A percentile compares a stretch with the other conserved stretches of the same genome.
Conservation (phyloP, 1,140 invertebrate species). For the Thaumatotibia leucotreta region DNA sequence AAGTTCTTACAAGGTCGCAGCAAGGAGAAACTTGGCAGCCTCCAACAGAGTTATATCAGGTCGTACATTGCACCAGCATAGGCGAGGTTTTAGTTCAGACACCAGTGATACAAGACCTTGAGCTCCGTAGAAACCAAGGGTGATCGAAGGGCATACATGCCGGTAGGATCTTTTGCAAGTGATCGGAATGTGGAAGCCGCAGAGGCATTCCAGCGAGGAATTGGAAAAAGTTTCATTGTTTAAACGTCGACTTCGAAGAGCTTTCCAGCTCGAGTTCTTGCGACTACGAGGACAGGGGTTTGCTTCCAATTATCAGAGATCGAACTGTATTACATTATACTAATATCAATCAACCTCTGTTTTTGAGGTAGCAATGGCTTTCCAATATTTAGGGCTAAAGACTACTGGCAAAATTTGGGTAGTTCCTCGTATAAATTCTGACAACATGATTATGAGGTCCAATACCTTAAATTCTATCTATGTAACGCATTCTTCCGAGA, state of each 20-base stretch:
- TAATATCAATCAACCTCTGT: too few species aligned
- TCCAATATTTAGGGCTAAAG: too few species aligned
- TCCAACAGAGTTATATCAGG: background rate
- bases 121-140: background rate
- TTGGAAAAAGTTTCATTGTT: constrained; percentile 8
- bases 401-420: too few species aligned
- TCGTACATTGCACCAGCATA: background rate
- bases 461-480: too few species aligned
- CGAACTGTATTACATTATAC: too few species aligned
- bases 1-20: background rate
- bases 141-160: background rate
- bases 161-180: background rate
- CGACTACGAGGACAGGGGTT: background rate
- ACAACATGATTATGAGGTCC: too few species aligned
- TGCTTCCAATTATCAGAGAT: too few species aligned
- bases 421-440: too few species aligned
- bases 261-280: background rate
- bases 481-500: too few species aligned
- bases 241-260: background rate
- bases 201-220: background rate
- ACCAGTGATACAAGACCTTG: background rate
- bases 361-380: too few species aligned
- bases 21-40: background rate
- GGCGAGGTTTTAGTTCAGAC: background rate
- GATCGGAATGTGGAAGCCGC: background rate